Conservation (phyloP, 1,140 invertebrate species). For the Drosophila lini region DNA sequence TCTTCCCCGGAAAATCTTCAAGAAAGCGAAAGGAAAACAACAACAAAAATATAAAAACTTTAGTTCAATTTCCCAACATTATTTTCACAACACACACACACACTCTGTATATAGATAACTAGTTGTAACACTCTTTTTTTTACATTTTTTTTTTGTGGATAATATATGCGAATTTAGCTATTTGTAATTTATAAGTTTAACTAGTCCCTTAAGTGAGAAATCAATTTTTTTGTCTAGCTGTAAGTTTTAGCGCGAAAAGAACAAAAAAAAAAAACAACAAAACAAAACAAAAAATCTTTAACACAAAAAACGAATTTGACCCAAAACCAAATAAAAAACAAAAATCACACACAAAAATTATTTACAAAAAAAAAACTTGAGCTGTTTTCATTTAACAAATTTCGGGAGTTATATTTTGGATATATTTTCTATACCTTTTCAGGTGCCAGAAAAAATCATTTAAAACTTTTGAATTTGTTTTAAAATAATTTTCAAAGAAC, state of each 20-base stretch:
- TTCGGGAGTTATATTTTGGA: background rate
- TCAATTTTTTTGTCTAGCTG: conserved; percentile 76
- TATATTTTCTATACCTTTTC: background rate
- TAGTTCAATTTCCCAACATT: conserved; percentile 62
- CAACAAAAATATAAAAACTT: conserved; percentile 15
- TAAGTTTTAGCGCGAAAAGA: conserved; percentile 77
- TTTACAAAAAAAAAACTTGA: conserved; percentile 51
- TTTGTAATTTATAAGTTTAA: conserved; percentile 75
- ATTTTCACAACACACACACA: conserved; percentile 22
- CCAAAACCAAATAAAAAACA: conserved; percentile 71
- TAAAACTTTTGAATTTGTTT: background rate
- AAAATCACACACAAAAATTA: conserved; percentile 59
- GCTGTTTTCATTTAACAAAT: conserved; percentile 16
- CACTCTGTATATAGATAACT: conserved; percentile 28
- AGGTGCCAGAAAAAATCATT: background rate
- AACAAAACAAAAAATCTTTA: conserved; percentile 29
- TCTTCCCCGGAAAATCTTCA: conserved; percentile 35
- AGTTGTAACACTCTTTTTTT: conserved; percentile 42
- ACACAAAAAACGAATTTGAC: conserved; percentile 78
- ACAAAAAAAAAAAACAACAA: conserved; percentile 25
- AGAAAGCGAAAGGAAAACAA: conserved; percentile 13
- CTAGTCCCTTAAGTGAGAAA: conserved; percentile 66
- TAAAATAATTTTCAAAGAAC: too few species aligned
- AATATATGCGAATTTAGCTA: conserved; percentile 76
- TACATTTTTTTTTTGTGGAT: conserved; percentile 51